Evolutionary conservation across 2,888 invertebrate genomes (phyloP).

Genomic region (Himalopsyche anomala): DNA sequence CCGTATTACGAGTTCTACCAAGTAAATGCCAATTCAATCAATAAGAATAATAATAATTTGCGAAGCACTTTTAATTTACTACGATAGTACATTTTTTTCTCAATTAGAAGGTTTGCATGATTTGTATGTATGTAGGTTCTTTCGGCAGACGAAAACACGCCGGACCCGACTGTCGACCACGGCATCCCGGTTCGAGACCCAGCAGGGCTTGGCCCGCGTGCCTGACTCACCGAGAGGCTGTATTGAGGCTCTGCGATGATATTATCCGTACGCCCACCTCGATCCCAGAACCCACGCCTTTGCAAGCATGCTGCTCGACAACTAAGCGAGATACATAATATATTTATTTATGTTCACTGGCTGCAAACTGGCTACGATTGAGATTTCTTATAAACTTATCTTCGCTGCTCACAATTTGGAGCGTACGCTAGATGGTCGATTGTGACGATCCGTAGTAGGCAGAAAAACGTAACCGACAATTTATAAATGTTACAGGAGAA

Average conservation of each 20-base stretch:
- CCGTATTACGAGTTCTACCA: no score
- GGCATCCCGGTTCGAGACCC: constrained; percentile 25
- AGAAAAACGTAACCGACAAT: no score
- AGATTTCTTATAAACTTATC: neutral
- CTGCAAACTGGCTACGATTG: neutral
- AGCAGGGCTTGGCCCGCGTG: constrained; percentile 34
- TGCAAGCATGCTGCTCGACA: neutral
- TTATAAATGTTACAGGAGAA: no score
- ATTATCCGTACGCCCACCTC: constrained; percentile 25
- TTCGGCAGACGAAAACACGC: neutral
- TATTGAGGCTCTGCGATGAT: neutral
- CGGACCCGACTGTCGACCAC: neutral
- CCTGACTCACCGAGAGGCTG: constrained; percentile 22
- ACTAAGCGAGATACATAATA: neutral
- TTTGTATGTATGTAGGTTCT: no score
- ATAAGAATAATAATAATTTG: no score
- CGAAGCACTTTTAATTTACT: no score
- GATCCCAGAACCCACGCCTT: constrained; percentile 14
- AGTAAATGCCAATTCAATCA: no score
- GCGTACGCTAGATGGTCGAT: no score
- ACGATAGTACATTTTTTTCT: no score
- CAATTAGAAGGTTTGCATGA: no score
- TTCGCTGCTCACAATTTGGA: no score
- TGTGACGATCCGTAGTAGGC: no score
- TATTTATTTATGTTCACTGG: neutral